Percentiles rank a stretch among this genome's conserved stretches.
phyloP scores from a whole-genome alignment of 2,888 invertebrate genomes.

The Parnassius orleans region DNA sequence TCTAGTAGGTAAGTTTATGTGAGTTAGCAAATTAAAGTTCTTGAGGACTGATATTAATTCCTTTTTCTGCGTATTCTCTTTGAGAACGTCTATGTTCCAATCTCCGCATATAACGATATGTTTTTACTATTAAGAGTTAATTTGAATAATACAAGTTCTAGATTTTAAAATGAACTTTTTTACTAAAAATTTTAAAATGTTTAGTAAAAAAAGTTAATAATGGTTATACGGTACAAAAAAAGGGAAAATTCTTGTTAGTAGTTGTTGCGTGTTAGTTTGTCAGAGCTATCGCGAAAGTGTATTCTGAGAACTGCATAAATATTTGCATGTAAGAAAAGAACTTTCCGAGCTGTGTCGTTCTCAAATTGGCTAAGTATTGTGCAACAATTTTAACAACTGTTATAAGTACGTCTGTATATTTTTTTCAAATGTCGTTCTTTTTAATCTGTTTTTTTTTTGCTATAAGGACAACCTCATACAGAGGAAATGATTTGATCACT shows the following conservation, averaged over 20 bases:
- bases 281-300: slow-evolving; percentile 43
- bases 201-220: slow-evolving; percentile 10
- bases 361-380: slow-evolving; percentile 35
- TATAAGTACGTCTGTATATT: slow-evolving; percentile 7
- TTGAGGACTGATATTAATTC: too few species aligned
- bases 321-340: slow-evolving; percentile 43
- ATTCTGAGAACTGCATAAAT: slow-evolving; percentile 45
- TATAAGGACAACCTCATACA: too few species aligned
- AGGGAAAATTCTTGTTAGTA: slow-evolving; percentile 37
- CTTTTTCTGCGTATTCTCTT: too few species aligned
- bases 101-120: too few species aligned
- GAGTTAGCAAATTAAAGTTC: too few species aligned
- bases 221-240: slow-evolving; percentile 19
- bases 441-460: too few species aligned
- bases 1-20: too few species aligned
- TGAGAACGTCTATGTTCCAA: too few species aligned
- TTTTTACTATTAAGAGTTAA: too few species aligned
- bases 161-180: neutral
- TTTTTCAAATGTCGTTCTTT: too few species aligned
- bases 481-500: too few species aligned
- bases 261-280: slow-evolving; percentile 44
- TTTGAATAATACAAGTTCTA: too few species aligned
- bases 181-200: slow-evolving; percentile 3
- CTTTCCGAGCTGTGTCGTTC: slow-evolving; percentile 37
- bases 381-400: slow-evolving; percentile 26